Percentiles rank a stretch among this genome's conserved stretches.
Conservation (phyloP, 1,140 invertebrate species). For the Lepidurus couesii region DNA sequence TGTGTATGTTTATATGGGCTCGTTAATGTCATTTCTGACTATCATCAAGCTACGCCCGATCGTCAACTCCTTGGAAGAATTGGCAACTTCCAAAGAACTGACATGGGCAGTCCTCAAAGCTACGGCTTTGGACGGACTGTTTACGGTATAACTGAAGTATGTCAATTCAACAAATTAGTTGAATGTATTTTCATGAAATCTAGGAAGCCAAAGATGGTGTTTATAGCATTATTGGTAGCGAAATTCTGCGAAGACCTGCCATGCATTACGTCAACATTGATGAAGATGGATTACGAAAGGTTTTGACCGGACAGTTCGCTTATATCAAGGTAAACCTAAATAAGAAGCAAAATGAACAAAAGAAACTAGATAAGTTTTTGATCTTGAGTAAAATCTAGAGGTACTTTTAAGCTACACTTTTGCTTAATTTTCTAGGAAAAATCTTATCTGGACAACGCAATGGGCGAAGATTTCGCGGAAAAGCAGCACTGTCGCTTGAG, state of each 20-base stretch:
- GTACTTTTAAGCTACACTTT: neutral
- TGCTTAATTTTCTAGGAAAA: constrained; percentile 39
- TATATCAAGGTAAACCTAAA: constrained; percentile 40
- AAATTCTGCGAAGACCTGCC: neutral
- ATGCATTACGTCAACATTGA: constrained; percentile 37
- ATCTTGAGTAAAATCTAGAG: neutral
- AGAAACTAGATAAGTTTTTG: neutral
- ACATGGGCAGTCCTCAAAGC: constrained; percentile 38
- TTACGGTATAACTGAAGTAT: constrained; percentile 36
- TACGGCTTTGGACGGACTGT: constrained; percentile 39
- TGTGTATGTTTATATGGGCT: constrained; percentile 41
- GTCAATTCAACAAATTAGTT: constrained; percentile 4
- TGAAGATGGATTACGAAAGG: constrained; percentile 37
- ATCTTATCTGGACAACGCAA: constrained; percentile 42
- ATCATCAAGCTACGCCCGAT: constrained; percentile 37
- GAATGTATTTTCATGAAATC: constrained; percentile 4
- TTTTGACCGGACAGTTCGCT: constrained; percentile 38
- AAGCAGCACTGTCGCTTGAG: constrained; percentile 40
- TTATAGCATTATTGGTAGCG: constrained; percentile 37
- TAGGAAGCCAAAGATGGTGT: constrained; percentile 35
- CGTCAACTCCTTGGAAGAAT: constrained; percentile 38
- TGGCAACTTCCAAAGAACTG: constrained; percentile 36
- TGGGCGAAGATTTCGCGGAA: constrained; percentile 40
- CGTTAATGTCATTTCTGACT: constrained; percentile 40
- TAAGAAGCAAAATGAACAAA: neutral